Evolutionary conservation across 2,888 invertebrate genomes (phyloP), one percentile per base, ranked within the genome.

Genomic region (Apamea crenata): DNA sequence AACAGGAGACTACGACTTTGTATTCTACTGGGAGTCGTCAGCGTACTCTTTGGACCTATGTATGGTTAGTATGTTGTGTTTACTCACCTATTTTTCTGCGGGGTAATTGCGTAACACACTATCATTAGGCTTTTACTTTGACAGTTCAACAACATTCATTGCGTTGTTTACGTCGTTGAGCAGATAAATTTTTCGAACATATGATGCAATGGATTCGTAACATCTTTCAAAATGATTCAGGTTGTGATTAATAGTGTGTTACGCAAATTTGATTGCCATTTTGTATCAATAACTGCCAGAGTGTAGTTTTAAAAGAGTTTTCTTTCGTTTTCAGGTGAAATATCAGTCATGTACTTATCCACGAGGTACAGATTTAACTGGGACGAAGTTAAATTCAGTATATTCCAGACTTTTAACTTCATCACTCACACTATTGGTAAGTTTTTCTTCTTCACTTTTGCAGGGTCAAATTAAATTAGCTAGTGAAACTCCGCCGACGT

Each of bases 11-110:
- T 92, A 16, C 93, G 96, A 3, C 92, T 97, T 29, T 94, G 94
- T 70, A 85, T 95, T 4, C 93, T 97, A 65, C 91, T 97, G 81
- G 65, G 93, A 2, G 93, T 97, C 3, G 96, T 96, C 1, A 94
- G 95, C 83, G 91, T 97, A 36, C 92, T 97, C 2, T 96, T 97
- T 85, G 97, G 97, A 70, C 97, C 97, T 3, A 93, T 97, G 92
- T 96, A 95, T 88, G 97, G 97, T 97, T 87, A 95, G 95, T 90
- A 67, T 1, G 5, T 32, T n/a, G 21, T 36, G 12, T 59, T 67
- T 1, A 25, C 47, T 61, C 6, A 36, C 2, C n/a, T 71, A n/a
- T 56, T 71, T 59, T 18, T 53, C 25, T 70, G 7, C 10, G 10
- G 44, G 10, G 40, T 40, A 40, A 1, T 40, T 40, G 10, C 40